Base-by-base conservation (phyloP, 2,113 vertebrate genomes). In the Tupaia tana region DNA sequence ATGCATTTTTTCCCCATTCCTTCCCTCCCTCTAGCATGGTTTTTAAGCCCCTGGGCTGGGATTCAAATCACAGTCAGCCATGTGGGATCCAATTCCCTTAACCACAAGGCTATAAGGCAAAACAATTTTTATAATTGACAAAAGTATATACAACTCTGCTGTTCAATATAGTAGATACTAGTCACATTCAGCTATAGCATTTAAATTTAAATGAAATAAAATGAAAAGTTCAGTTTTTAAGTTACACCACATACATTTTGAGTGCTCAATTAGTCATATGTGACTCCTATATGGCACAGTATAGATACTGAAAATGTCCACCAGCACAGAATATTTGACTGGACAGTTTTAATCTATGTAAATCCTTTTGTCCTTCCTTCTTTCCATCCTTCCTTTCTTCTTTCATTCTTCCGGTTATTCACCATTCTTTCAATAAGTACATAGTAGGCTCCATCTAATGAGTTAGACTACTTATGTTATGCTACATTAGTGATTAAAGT, bases 201-300 rank as follows among this genome's bases (percentile, higher is more conserved):
- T 93, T 89, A 91, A 80, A 90, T 94, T 8, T 31, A 85, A 81
- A 25, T 52, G 56, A 66, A 86, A 83, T 58, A 22, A 63, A 86
- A 85, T 14, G 70, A 12, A 69, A 87, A 81, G 93, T 85, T 83
- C 4, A 79, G 9, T 81, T 63, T 3, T 69, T 95, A 73, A 86
- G 3, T 22, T 82, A 15, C 24, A 77, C 27, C 61, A 74, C 27
- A 54, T 71, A 67, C 0, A 63, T 89, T 90, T 92, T 29, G 90
- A 87, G 7, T 63, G 52, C 70, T 89, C 86, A 89, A 1, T 27
- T 27, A 52, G 77, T 86, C 66, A 70, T 20, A 78, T 22, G 6
- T 66, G 22, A 12, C 58, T 95, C 13, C 22, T 8, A 59, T 81
- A 56, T 77, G 87, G 52, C 8, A 67, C 14, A 79, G 63, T 6